Conservation (phyloP, 2,113 vertebrate species). For the Bambusicola thoracicus region DNA sequence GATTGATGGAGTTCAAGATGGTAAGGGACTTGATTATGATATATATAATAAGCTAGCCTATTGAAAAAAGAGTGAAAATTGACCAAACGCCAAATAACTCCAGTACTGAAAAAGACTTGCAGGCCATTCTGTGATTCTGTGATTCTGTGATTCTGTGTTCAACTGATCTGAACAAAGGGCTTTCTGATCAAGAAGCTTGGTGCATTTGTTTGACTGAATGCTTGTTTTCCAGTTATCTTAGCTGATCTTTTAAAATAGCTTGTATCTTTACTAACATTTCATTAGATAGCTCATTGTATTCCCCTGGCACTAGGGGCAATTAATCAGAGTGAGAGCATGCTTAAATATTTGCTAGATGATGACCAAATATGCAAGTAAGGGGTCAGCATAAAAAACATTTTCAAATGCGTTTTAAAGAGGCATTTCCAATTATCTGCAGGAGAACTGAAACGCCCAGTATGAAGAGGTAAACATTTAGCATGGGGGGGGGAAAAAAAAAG, state of each 20-base stretch:
- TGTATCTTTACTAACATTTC: not conserved
- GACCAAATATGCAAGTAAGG: not conserved
- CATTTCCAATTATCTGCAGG: not conserved
- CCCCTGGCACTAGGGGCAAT: not conserved
- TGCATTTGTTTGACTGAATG: not conserved
- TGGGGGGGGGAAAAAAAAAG: not conserved
- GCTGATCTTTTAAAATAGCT: not conserved
- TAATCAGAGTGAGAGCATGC: not conserved
- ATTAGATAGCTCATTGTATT: not conserved
- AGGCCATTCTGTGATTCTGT: too few relatives aligned
- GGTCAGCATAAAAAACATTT: not conserved
- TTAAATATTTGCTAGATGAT: not conserved
- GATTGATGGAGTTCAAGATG: not conserved
- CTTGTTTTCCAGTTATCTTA: not conserved
- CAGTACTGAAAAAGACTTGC: not conserved
- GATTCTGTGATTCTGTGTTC: too few relatives aligned
- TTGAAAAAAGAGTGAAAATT: not conserved
- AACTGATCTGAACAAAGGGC: not conserved
- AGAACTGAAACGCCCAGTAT: not conserved
- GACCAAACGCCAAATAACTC: not conserved
- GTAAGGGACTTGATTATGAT: not conserved
- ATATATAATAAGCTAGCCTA: not conserved
- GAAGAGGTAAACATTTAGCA: not conserved
- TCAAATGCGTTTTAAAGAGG: not conserved
- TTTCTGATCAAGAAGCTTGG: not conserved